Evolutionary conservation across 2,113 vertebrate species (phyloP).

Genomic region (Oceanites oceanicus): DNA sequence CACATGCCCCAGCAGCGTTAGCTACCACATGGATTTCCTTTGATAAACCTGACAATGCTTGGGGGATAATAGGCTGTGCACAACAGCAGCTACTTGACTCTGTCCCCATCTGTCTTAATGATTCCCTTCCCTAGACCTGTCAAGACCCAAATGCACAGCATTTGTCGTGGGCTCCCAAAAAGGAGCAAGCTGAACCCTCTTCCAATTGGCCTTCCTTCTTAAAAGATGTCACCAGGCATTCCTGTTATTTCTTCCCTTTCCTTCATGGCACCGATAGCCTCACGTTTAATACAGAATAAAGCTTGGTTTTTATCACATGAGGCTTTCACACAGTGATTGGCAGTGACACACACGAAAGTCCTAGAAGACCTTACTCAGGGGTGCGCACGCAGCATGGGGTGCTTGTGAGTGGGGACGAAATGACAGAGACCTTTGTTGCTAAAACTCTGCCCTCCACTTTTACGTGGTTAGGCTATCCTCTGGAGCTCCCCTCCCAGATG

Average conservation of each 20-base stretch:
- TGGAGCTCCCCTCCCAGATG: fast-evolving
- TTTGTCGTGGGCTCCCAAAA: background rate
- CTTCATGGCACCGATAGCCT: background rate
- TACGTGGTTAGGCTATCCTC: too few species aligned
- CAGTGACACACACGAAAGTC: background rate
- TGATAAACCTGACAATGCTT: background rate
- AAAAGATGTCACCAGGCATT: background rate
- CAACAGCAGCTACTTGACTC: background rate
- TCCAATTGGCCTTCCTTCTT: background rate
- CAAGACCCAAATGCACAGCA: background rate
- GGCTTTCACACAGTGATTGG: background rate
- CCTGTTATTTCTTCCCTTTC: background rate
- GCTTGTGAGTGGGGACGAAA: background rate
- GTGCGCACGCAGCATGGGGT: fast-evolving
- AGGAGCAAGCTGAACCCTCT: background rate
- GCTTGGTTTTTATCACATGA: background rate
- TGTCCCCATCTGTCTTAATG: background rate
- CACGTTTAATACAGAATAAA: background rate
- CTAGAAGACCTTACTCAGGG: background rate
- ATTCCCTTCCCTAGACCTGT: background rate
- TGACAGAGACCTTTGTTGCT: background rate
- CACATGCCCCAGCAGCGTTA: background rate
- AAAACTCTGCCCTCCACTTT: background rate
- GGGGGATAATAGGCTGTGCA: background rate
- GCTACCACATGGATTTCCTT: background rate